Percentiles rank a stretch among this genome's conserved stretches.
Conservation (phyloP, 2,797 vertebrate species). For the Pelodytes ibericus region DNA sequence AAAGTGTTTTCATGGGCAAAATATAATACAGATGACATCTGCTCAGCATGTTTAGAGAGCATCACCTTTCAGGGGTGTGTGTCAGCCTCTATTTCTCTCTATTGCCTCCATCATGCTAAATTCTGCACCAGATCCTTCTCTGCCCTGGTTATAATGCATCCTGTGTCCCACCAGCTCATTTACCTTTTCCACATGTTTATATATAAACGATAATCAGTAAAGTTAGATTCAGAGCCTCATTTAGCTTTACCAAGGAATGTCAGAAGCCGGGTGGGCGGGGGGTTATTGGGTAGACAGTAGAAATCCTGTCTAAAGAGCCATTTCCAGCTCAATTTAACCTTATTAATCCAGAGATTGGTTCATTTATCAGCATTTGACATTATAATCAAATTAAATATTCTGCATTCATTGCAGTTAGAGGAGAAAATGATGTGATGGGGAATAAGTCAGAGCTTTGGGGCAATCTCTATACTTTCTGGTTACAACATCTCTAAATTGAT, state of each 20-base stretch:
- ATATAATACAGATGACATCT: not conserved
- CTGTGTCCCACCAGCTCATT: not conserved
- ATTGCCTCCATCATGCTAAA: not conserved
- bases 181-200: constrained; percentile 1
- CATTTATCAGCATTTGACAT: too few relatives aligned
- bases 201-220: constrained; percentile 5
- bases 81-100: not conserved
- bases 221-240: not conserved
- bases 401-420: too few relatives aligned
- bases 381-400: too few relatives aligned
- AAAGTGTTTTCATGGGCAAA: not conserved
- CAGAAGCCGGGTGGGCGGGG: too few relatives aligned
- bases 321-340: too few relatives aligned
- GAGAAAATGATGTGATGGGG: too few relatives aligned
- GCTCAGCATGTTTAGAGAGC: not conserved
- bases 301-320: too few relatives aligned
- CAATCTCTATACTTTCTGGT: too few relatives aligned
- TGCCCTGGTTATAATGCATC: not conserved
- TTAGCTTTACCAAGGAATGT: not conserved
- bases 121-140: not conserved
- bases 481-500: too few relatives aligned
- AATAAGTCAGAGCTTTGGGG: too few relatives aligned
- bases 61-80: not conserved
- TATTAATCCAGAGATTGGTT: too few relatives aligned
- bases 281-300: too few relatives aligned